Percentiles rank a stretch among this genome's conserved stretches.
phyloP scores from a whole-genome alignment of 2,888 invertebrate genomes.

The Volucella inflata region DNA sequence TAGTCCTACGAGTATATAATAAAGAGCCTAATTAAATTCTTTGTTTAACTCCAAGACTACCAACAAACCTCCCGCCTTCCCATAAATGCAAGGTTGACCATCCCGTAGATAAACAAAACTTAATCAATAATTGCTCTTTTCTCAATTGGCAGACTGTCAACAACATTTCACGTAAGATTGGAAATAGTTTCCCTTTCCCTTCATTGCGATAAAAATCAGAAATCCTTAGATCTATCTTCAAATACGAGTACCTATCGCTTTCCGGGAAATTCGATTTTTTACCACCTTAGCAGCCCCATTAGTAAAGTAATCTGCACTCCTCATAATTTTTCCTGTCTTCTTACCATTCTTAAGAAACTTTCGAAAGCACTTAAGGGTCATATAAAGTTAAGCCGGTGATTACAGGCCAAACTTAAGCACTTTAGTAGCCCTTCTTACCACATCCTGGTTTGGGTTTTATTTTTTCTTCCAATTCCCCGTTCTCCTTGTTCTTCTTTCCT shows the following conservation, averaged over 20 bases:
- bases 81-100: too few relatives aligned
- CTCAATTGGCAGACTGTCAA: too few relatives aligned
- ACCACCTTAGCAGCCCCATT: slow-evolving; percentile 61
- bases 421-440: slow-evolving; percentile 57
- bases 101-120: too few relatives aligned
- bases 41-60: too few relatives aligned
- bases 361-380: slow-evolving; percentile 72
- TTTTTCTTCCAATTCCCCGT: slow-evolving; percentile 16
- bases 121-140: too few relatives aligned
- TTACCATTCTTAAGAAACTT: slow-evolving; percentile 64
- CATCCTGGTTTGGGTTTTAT: slow-evolving; percentile 5
- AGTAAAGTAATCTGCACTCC: slow-evolving; percentile 47
- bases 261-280: slow-evolving; percentile 48
- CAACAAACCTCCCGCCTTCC: too few relatives aligned
- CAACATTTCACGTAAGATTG: too few relatives aligned
- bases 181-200: slow-evolving; percentile 12
- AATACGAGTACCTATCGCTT: slow-evolving; percentile 55
- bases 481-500: slow-evolving; percentile 10
- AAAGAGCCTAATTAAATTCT: too few relatives aligned
- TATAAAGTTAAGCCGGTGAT: slow-evolving; percentile 73
- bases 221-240: slow-evolving; percentile 35
- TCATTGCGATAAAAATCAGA: slow-evolving; percentile 56
- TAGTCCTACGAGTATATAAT: too few relatives aligned
- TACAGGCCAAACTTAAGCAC: slow-evolving; percentile 73
- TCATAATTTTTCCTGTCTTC: slow-evolving; percentile 8